phyloP scores from a whole-genome alignment of 2,888 invertebrate species.

The Morinoia aosen region DNA sequence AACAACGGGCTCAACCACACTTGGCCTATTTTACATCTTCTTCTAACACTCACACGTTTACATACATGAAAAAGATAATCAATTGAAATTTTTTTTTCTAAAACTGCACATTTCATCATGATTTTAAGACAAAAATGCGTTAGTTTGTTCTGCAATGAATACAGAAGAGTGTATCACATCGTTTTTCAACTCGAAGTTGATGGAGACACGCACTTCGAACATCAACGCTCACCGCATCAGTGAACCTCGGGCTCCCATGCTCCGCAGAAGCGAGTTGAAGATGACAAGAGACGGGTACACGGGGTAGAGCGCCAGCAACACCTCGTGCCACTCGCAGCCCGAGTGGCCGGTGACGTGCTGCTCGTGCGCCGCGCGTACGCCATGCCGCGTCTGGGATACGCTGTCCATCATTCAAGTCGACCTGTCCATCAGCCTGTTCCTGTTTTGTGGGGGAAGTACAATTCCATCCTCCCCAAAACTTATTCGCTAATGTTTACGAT shows the following conservation, averaged over 20 bases:
- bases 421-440: background rate
- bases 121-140: too few relatives aligned
- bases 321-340: conserved; percentile 57
- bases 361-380: conserved; percentile 59
- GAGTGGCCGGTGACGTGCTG: conserved; percentile 60
- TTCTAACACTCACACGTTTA: too few relatives aligned
- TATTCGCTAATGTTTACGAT: background rate
- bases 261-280: background rate
- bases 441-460: background rate
- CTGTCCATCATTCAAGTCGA: background rate
- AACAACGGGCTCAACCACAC: too few relatives aligned
- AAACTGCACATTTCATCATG: too few relatives aligned
- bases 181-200: too few relatives aligned
- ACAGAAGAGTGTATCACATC: too few relatives aligned
- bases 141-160: too few relatives aligned
- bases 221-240: background rate
- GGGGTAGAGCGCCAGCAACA: conserved; percentile 56
- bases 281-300: conserved; percentile 52
- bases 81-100: too few relatives aligned
- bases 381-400: background rate
- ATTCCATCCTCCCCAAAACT: background rate
- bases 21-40: too few relatives aligned
- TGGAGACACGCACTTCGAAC: background rate
- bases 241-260: background rate
- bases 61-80: too few relatives aligned